Evolutionary conservation across 2,888 invertebrate species (phyloP).

Genomic region (Diaperis boleti): DNA sequence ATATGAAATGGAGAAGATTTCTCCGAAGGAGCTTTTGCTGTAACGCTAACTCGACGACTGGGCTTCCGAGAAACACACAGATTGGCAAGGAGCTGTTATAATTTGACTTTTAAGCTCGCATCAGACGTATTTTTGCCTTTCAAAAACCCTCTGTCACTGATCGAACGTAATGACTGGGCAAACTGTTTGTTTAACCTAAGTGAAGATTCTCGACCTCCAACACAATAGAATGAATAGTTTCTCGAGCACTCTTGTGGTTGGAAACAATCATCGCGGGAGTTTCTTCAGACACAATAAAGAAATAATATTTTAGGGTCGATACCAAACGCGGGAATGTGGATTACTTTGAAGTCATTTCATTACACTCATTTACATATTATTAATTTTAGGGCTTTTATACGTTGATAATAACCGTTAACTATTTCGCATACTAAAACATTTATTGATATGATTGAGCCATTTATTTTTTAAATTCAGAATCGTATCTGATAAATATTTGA

Average conservation of each 20-base stretch:
- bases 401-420: no score
- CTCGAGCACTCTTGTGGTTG: conserved; percentile 22
- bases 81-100: conserved; percentile 28
- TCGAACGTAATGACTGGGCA: conserved; percentile 40
- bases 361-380: no score
- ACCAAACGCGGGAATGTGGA: no score
- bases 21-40: conserved; percentile 20
- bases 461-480: no score
- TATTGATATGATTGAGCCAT: no score
- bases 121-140: conserved; percentile 15
- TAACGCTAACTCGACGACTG: background rate
- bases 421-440: no score
- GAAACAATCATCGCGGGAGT: background rate
- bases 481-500: no score
- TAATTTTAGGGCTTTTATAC: no score
- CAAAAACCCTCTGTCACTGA: conserved; percentile 34
- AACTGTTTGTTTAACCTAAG: conserved; percentile 42
- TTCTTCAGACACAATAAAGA: conserved; percentile 25
- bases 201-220: conserved; percentile 22
- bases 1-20: conserved; percentile 37
- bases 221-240: conserved; percentile 20
- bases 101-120: conserved; percentile 11
- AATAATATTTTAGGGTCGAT: no score
- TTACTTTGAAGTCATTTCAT: no score
- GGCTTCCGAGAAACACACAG: conserved; percentile 24